Percentiles rank a stretch among this genome's conserved stretches.
phyloP scores from a whole-genome alignment of 2,797 vertebrate species.

The Muscicapa striata region DNA sequence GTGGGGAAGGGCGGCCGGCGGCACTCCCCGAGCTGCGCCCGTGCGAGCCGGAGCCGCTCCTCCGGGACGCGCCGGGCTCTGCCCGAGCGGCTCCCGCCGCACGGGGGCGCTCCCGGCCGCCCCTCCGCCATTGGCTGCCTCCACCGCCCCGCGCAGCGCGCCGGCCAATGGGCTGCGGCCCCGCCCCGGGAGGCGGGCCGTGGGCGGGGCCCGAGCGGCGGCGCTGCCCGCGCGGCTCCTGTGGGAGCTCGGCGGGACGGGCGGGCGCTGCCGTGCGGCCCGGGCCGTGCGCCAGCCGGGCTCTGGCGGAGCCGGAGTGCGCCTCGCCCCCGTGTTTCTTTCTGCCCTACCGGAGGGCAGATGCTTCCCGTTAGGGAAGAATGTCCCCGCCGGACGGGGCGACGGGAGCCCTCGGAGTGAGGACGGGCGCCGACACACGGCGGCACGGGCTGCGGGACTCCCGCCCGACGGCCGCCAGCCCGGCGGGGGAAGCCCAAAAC shows the following conservation, averaged over 20 bases:
- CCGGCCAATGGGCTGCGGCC: background rate
- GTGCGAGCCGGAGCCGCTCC: rapidly evolving
- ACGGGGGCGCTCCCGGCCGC: background rate
- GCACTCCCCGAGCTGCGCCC: rapidly evolving
- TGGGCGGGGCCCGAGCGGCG: rapidly evolving
- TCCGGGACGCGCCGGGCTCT: background rate
- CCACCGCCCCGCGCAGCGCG: background rate
- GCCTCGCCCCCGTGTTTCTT: background rate
- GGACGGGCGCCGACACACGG: background rate
- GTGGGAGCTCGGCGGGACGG: background rate
- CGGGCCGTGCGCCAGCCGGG: background rate
- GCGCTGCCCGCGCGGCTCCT: background rate
- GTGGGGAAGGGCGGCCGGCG: rapidly evolving
- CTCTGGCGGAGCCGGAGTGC: no score
- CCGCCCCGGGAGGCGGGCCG: background rate
- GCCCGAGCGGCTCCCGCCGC: background rate
- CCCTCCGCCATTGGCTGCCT: background rate
- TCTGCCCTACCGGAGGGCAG: background rate
- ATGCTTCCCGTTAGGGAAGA: background rate
- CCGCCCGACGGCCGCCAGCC: background rate
- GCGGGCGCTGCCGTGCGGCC: rapidly evolving
- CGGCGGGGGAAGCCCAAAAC: background rate
- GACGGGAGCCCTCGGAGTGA: background rate
- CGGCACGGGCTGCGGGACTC: background rate
- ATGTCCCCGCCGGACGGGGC: background rate